These are phyloP conservation scores for Bradypus variegatus DNA, from an alignment of 2,797 vertebrate genomes.

Conservation along the genomic window DNA sequence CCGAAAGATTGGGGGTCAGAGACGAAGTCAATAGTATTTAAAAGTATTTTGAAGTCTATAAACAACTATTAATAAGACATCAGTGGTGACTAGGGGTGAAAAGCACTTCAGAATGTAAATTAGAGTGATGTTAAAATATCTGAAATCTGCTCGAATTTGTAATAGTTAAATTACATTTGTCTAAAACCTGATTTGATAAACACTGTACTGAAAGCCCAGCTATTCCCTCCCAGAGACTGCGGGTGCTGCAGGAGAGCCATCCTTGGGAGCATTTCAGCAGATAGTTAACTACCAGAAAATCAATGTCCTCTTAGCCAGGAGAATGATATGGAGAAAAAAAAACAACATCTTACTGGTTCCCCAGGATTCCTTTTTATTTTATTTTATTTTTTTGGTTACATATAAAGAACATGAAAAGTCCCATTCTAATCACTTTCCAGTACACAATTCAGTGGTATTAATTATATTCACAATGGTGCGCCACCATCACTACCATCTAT, in stretches of 20 bases:
- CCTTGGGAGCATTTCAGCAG: neutral
- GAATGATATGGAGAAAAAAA: neutral
- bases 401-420: too few species aligned
- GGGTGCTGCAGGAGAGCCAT: neutral
- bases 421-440: too few species aligned
- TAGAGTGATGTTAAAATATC: neutral
- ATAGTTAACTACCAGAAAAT: neutral
- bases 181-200: too few species aligned
- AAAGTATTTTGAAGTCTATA: neutral
- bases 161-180: neutral
- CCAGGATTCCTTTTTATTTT: neutral
- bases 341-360: neutral
- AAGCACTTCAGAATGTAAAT: neutral
- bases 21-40: neutral
- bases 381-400: too few species aligned
- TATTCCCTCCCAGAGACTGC: too few species aligned
- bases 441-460: too few species aligned
- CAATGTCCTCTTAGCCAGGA: neutral
- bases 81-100: neutral
- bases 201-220: too few species aligned
- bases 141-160: neutral
- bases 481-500: too few species aligned
- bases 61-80: neutral
- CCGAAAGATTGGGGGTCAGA: neutral
- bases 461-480: too few species aligned